These are phyloP conservation scores for Camponotus pennsylvanicus DNA, from an alignment of 1,140 invertebrate species.

Conservation along the genomic window DNA sequence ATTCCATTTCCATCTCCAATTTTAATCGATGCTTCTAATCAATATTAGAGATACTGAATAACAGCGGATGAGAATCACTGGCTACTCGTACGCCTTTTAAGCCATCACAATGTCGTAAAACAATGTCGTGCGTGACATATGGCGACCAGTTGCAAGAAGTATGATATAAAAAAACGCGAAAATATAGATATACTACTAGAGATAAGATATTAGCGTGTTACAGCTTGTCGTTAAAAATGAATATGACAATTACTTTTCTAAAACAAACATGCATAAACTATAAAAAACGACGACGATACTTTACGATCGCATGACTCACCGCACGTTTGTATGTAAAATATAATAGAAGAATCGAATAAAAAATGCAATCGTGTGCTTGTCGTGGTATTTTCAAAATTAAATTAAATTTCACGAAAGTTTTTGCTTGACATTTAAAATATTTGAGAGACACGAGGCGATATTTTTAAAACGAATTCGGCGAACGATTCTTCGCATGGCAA, in stretches of 20 bases:
- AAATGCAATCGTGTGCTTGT: neutral
- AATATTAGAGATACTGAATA: neutral
- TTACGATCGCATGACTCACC: neutral
- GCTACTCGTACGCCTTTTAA: neutral
- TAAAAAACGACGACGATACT: neutral
- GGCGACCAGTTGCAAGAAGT: neutral
- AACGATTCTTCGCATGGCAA: constrained; percentile 28
- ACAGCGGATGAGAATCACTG: constrained; percentile 23
- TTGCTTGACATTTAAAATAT: neutral
- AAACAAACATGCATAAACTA: neutral
- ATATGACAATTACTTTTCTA: neutral
- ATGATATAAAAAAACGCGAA: neutral
- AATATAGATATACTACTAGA: constrained; percentile 11
- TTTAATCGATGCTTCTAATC: neutral
- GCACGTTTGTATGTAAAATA: neutral
- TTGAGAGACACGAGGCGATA: neutral
- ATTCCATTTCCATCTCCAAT: too few species aligned
- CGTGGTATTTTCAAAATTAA: too few species aligned
- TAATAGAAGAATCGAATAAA: neutral
- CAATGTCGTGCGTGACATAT: constrained; percentile 35
- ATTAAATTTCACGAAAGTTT: neutral
- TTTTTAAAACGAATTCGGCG: neutral
- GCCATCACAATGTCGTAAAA: constrained; percentile 4
- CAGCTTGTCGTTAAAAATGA: neutral
- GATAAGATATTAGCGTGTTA: constrained; percentile 8